Percentiles rank a stretch among this genome's conserved stretches.
Evolutionary conservation across 2,888 invertebrate species (phyloP).

Genomic region (Gibbula magus): DNA sequence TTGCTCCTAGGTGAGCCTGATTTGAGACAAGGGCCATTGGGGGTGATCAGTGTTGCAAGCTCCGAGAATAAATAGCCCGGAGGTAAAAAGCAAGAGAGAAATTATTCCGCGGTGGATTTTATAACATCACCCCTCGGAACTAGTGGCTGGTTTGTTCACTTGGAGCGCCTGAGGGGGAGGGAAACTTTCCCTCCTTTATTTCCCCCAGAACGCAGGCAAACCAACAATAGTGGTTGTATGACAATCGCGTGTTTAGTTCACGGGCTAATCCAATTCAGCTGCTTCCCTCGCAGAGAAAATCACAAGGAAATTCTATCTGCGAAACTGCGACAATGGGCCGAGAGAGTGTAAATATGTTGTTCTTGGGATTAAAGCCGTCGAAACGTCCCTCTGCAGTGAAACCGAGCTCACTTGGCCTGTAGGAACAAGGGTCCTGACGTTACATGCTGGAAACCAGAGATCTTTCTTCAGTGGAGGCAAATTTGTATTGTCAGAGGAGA

Average conservation of each 20-base stretch:
- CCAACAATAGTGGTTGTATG: background rate
- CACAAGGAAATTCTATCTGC: slow-evolving; percentile 22
- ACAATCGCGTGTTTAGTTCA: slow-evolving; percentile 20
- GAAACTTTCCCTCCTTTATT: background rate
- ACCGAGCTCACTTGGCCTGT: background rate
- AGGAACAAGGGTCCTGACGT: background rate
- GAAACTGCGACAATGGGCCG: slow-evolving; percentile 22
- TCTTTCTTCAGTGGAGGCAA: background rate
- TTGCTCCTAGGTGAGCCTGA: background rate
- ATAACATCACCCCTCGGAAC: background rate
- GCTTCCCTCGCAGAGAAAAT: slow-evolving; percentile 20
- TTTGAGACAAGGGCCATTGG: background rate
- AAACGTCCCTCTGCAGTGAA: background rate
- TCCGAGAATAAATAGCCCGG: slow-evolving; percentile 4
- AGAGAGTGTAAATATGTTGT: slow-evolving; percentile 27
- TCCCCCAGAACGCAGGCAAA: background rate
- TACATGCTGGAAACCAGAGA: slow-evolving; percentile 4
- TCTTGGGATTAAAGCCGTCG: slow-evolving; percentile 18
- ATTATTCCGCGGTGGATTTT: slow-evolving; percentile 16
- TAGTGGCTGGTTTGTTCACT: background rate
- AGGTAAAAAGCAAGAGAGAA: background rate
- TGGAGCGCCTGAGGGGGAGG: background rate
- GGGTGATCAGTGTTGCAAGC: background rate
- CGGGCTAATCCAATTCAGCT: slow-evolving; percentile 24
- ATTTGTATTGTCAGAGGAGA: slow-evolving; percentile 11